Evolutionary conservation across 1,140 invertebrate species (phyloP).

Genomic region (Cyclargus thomasi): DNA sequence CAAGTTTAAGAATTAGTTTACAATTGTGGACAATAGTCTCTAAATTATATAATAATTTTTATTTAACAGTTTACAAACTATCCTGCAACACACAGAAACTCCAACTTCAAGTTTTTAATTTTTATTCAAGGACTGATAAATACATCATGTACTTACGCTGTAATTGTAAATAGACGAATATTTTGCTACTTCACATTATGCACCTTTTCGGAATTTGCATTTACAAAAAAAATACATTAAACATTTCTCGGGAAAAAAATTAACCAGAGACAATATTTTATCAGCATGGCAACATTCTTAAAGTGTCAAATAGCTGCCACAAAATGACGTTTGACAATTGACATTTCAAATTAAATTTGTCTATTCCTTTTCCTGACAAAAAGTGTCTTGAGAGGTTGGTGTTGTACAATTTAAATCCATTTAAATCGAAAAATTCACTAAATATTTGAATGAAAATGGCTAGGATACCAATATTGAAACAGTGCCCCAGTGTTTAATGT

Average conservation of each 20-base stretch:
- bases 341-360: slow-evolving; percentile 40
- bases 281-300: neutral
- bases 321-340: slow-evolving; percentile 20
- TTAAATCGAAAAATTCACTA: slow-evolving; percentile 51
- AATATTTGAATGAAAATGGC: slow-evolving; percentile 38
- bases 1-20: too few species aligned
- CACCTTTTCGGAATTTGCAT: too few species aligned
- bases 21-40: too few species aligned
- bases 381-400: slow-evolving; percentile 69
- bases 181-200: too few species aligned
- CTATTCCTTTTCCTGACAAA: slow-evolving; percentile 66
- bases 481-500: slow-evolving; percentile 30
- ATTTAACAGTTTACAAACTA: too few species aligned
- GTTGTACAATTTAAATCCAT: slow-evolving; percentile 58
- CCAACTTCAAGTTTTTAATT: too few species aligned
- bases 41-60: too few species aligned
- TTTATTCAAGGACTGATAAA: too few species aligned
- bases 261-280: neutral
- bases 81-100: too few species aligned
- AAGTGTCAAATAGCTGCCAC: neutral
- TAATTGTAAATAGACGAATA: too few species aligned
- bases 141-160: too few species aligned
- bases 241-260: neutral
- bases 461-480: slow-evolving; percentile 29
- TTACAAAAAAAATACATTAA: too few species aligned